phyloP scores from a whole-genome alignment of 2,797 vertebrate species.

The Loris lydekkerianus region DNA sequence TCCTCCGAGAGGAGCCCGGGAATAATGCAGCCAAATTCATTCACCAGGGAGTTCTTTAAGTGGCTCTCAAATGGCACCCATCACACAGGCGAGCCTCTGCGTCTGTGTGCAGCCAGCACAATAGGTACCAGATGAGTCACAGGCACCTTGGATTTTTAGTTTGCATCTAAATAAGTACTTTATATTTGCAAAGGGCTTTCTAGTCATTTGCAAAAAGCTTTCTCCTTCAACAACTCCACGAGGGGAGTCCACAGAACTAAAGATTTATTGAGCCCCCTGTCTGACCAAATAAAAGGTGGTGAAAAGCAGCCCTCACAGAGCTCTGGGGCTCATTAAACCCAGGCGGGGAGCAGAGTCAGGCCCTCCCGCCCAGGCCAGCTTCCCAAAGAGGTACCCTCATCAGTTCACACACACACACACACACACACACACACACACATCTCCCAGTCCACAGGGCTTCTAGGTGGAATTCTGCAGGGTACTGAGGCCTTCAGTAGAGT shows the following conservation, averaged over 20 bases:
- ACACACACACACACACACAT: neutral
- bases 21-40: constrained; percentile 85
- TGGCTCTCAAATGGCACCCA: constrained; percentile 84
- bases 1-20: constrained; percentile 70
- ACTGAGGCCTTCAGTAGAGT: neutral
- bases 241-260: constrained; percentile 83
- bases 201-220: constrained; percentile 83
- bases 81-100: constrained; percentile 81
- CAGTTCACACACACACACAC: neutral
- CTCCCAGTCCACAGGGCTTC: neutral
- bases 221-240: constrained; percentile 83
- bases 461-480: neutral
- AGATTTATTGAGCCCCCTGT: constrained; percentile 85
- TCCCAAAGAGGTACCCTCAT: neutral
- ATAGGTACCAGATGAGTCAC: constrained; percentile 86
- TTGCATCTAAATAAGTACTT: constrained; percentile 87
- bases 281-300: constrained; percentile 83
- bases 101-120: constrained; percentile 82
- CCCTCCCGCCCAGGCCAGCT: constrained; percentile 63
- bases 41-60: constrained; percentile 84
- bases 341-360: constrained; percentile 66
- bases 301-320: constrained; percentile 79
- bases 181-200: constrained; percentile 84
- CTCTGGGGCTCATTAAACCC: constrained; percentile 82
- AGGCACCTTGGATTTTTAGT: constrained; percentile 85